These are phyloP conservation scores for Formica selysi DNA, from an alignment of 1,140 invertebrate species.

Conservation along the genomic window DNA sequence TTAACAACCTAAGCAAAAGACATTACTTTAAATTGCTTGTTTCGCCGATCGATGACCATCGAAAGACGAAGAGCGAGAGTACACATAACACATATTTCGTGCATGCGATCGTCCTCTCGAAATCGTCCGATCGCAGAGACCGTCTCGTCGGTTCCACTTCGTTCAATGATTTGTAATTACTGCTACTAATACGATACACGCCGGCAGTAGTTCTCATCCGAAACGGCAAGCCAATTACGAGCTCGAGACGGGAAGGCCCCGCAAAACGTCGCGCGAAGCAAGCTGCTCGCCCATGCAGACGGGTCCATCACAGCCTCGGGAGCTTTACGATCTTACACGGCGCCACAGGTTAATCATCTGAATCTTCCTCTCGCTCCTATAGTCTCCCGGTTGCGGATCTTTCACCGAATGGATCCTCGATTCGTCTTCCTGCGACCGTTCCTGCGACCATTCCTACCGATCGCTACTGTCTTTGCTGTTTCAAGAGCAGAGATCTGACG, in stretches of 20 bases:
- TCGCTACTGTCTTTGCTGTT: conserved; percentile 64
- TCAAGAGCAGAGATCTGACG: conserved; percentile 50
- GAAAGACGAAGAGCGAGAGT: conserved; percentile 1
- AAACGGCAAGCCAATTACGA: conserved; percentile 31
- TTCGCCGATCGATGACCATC: not conserved
- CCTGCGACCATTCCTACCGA: conserved; percentile 53
- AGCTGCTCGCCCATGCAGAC: conserved; percentile 31
- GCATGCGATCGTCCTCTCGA: conserved; percentile 25
- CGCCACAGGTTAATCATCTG: conserved; percentile 79
- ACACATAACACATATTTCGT: not conserved
- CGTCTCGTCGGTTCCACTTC: conserved; percentile 60
- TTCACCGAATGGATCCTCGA: conserved; percentile 20
- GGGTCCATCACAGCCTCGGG: conserved; percentile 57
- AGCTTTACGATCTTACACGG: conserved; percentile 79
- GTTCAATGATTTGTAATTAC: conserved; percentile 81
- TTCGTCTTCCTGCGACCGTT: conserved; percentile 30
- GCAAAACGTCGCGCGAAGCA: conserved; percentile 6
- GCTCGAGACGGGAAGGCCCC: conserved; percentile 61
- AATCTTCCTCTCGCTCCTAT: conserved; percentile 62
- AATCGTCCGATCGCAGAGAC: conserved; percentile 34
- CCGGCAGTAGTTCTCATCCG: conserved; percentile 65
- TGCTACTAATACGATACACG: conserved; percentile 75
- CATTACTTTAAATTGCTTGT: not conserved
- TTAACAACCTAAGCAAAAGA: not conserved
- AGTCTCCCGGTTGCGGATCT: conserved; percentile 15